Evolutionary conservation across 2,888 invertebrate genomes (phyloP), one percentile per base, ranked within the genome.

Genomic region (Melieria crassipennis): DNA sequence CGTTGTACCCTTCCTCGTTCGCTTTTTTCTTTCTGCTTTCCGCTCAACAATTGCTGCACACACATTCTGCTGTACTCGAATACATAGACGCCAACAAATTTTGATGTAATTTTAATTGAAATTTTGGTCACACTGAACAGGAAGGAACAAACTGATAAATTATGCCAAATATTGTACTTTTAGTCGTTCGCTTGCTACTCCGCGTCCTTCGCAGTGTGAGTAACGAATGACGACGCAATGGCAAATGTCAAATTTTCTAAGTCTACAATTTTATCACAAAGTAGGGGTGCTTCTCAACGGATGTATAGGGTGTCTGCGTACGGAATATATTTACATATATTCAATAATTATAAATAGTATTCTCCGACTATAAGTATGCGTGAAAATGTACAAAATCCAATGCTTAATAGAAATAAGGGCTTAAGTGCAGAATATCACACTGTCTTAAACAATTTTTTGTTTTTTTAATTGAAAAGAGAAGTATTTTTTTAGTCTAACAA

Each of bases 81-180:
- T 47, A 43, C 66, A 67, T 67, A 60, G 58, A 5, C 30, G 30
- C 30, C 2, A 13, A n/a, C n/a, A 58, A 66, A 47, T 60, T 65
- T 65, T 13, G 42, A 57, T 60, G 58, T 43, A 30, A 58, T 42
- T 57, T 30, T 66, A 58, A 48, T 50, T 10, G 7, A 66, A 66
- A 66, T 66, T 66, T 67, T n/a, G 66, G 11, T 30, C 48, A 67
- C 48, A 43, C 50, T 30, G 43, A 48, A 60, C 43, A 67, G 42
- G 60, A 67, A 48, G 9, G 65, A 65, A 60, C 58, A 60, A 47
- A 48, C 45, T 55, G 56, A 46, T 16, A 65, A 30, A 65, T 55
- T 55, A 55, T 46, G 42, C 66, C 58, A 67, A 67, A 67, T 66
- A 58, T 43, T 57, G 48, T 67, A 60, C 57, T 66, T 66, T 57